Evolutionary conservation across 2,888 invertebrate genomes (phyloP), one percentile per base, ranked within the genome.

Genomic region (Pachycephus smyrnensis): DNA sequence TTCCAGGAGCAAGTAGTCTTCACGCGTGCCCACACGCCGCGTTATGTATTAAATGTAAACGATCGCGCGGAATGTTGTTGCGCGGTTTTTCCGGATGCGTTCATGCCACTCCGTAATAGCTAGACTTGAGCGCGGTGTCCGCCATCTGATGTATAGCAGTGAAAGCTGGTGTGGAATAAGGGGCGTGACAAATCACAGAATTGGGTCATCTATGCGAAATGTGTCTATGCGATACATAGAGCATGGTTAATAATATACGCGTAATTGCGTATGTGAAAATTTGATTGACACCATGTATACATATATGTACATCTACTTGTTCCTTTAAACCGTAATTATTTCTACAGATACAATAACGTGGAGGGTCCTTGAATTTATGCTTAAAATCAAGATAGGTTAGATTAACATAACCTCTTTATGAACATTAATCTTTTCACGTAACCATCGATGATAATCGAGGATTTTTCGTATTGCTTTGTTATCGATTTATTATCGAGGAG

Each of bases 181-280:
- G 86, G 88, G 86, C 88, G 87, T 88, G 87, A 88, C 88, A 88
- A 88, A 88, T 88, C 84, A 82, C 71, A 83, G 84, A 88, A 88
- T 88, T 86, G 83, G 88, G 86, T 87, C 88, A 87, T 82, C 86
- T 85, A 85, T 81, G 75, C 78, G 78, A 78, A 78, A 78, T 75
- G 78, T 75, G 55, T 55, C 55, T 55, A 55, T 55, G 55, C 55
- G 55, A 55, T 9, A 23, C 55, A 23, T 2, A 55, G 6, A 55
- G 23, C 55, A 23, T 55, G 23, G 9, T 23, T 55, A 55, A 9
- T 55, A 23, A 23, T 55, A 23, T 23, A 55, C 55, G 55, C 23
- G 23, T 55, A 55, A 55, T 23, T 55, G 55, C 23, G 9, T 23
- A 55, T 23, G 55, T 23, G 55, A 55, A 55, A 23, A 55, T 55